Evolutionary conservation across 1,140 invertebrate genomes (phyloP).

Genomic region (Pomacea maculata): DNA sequence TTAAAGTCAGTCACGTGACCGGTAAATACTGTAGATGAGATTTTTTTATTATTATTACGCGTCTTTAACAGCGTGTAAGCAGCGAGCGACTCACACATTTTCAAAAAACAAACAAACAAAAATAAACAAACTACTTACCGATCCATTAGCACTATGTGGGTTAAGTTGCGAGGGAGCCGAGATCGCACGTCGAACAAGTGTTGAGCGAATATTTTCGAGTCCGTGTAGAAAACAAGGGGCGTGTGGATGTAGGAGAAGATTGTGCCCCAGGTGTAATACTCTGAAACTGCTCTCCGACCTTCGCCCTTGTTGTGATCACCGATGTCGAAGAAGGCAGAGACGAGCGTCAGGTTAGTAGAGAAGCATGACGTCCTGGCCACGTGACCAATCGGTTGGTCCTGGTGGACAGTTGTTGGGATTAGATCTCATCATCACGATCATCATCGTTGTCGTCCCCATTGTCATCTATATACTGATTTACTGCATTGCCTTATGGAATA

Average conservation of each 20-base stretch:
- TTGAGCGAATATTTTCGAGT: neutral
- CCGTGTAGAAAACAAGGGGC: conserved; percentile 2
- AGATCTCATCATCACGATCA: neutral
- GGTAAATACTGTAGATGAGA: too few relatives aligned
- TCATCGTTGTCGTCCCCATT: neutral
- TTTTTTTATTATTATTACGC: too few relatives aligned
- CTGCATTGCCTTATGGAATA: neutral
- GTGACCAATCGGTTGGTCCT: neutral
- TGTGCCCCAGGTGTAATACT: neutral
- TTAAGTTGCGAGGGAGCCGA: neutral
- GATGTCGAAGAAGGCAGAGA: conserved; percentile 3
- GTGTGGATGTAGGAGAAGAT: neutral
- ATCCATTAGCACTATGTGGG: neutral
- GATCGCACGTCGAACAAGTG: neutral
- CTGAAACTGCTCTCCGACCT: neutral
- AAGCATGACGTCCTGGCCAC: neutral
- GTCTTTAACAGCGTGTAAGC: too few relatives aligned
- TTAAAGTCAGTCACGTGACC: too few relatives aligned
- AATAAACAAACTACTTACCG: neutral
- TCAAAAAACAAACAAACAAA: too few relatives aligned
- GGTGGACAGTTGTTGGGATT: neutral
- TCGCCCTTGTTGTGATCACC: neutral
- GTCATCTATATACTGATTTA: neutral
- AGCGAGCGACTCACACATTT: too few relatives aligned
- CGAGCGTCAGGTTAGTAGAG: neutral